Percentiles rank a stretch among this genome's conserved stretches.
Conservation (phyloP, 1,140 invertebrate species). For the Drosophila insularis region DNA sequence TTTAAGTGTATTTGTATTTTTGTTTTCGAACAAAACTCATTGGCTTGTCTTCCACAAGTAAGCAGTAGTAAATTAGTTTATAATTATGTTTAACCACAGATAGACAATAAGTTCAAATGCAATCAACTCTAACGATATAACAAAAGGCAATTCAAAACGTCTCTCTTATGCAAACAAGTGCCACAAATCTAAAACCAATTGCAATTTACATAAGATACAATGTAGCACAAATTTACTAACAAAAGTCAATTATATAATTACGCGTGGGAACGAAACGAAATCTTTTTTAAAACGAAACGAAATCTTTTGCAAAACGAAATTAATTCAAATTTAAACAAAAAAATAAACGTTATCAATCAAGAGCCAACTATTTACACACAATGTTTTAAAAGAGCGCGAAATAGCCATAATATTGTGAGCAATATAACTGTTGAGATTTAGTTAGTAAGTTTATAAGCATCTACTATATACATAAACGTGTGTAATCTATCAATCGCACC, state of each 20-base stretch:
- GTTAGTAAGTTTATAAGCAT: neutral
- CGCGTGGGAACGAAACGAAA: slow-evolving; percentile 21
- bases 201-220: slow-evolving; percentile 37
- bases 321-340: slow-evolving; percentile 50
- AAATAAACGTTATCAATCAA: neutral
- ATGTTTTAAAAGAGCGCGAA: slow-evolving; percentile 26
- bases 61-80: slow-evolving; percentile 12
- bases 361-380: slow-evolving; percentile 47
- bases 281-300: slow-evolving; percentile 24
- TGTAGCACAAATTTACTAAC: slow-evolving; percentile 48
- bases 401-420: slow-evolving; percentile 52
- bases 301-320: slow-evolving; percentile 32
- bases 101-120: slow-evolving; percentile 14
- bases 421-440: slow-evolving; percentile 35
- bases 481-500: slow-evolving; percentile 6
- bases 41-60: slow-evolving; percentile 73
- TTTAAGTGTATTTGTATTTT: slow-evolving; percentile 34
- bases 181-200: slow-evolving; percentile 54
- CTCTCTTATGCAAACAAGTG: slow-evolving; percentile 73
- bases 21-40: slow-evolving; percentile 40
- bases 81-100: slow-evolving; percentile 16
- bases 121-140: slow-evolving; percentile 1
- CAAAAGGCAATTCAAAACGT: slow-evolving; percentile 38
- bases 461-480: slow-evolving; percentile 12
- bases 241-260: slow-evolving; percentile 53